Base-by-base conservation (phyloP, 1,140 invertebrate genomes). In the Cheumatopsyche charites region DNA sequence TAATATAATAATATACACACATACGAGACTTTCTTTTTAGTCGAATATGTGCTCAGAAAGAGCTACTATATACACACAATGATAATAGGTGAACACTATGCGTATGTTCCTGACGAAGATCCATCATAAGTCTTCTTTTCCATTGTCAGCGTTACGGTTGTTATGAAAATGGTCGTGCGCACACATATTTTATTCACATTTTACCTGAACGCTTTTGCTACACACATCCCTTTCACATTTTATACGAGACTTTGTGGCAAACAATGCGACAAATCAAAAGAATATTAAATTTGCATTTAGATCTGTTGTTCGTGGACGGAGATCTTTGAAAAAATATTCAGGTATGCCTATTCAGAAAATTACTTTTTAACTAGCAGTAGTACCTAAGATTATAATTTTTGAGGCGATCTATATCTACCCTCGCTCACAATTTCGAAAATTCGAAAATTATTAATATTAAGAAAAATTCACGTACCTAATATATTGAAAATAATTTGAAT, bases 51-150 rank as follows among this genome's bases (percentile, higher is more conserved):
- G 29, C 9, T n/a, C n/a, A n/a, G 49, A 52, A 52, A 52, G 49
- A 52, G 55, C 55, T 58, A 23, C 55, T 36, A 36, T 36, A 36
- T 36, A 36, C 9, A 36, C 29, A 36, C 29, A 25, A 63, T 42
- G 42, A 66, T 49, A 66, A 66, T 65, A 45, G 62, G 67, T 70
- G 52, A 73, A 70, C 70, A 70, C 62, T 45, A 15, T 1, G 67
- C 42, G 47, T 67, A 61, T 47, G 42, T 71, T 74, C 70, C 67
- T 67, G 73, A 71, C 73, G 73, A 74, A 71, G 73, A 74, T 74
- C 68, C 52, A 74, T 74, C 73, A 58, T 23, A 71, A 71, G 19
- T 71, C 69, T 71, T 36, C 29, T 26, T 25, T 19, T 49, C 63
- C 41, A 26, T 71, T 74, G 69, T 74, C 19, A 71, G 49, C 36